Evolutionary conservation across 2,113 vertebrate genomes (phyloP), one percentile per base, ranked within the genome.

Genomic region (Phrynosoma blainvillii): DNA sequence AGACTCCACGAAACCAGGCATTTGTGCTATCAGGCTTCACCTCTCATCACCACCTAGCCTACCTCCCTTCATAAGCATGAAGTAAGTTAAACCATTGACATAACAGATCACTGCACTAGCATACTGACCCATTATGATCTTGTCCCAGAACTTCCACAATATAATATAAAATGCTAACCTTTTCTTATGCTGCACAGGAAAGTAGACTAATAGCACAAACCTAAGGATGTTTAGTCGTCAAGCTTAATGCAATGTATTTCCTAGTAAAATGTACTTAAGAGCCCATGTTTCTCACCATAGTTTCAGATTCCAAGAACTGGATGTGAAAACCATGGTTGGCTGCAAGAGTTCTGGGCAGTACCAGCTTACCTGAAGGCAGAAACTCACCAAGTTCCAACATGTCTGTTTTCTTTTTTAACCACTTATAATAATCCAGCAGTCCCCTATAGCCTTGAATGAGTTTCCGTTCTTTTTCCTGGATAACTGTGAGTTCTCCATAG

Each of bases 381-480:
- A 10, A 93, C 97, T 97, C 95, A 99, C 98, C 93, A 2, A 86
- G 79, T 11, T 79, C 70, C 23, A 94, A 91, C 27, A 95, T 1
- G 11, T 92, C 89, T 1, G 18, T 79, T 86, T 96, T 98, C 93
- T 97, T 98, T 81, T 97, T 92, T 85, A 90, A 94, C 98, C 98
- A 99, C 27, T 90, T 97, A 2, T 96, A 93, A 84, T 98, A 98
- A 86, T 98, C 97, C 88, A 99, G 88, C 74, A 99, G 94, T 18
- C 97, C 97, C 75, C 94, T 97, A 93, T 99, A 98, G 36, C 97
- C 98, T 75, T 97, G 97, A 86, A 99, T 92, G 73, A 99, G 94
- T 85, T 96, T 97, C 62, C 96, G 90, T 42, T 89, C 91, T 84
- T 97, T 95, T 54, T 93, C 40, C 95, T 98, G 98, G 82, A 85